Evolutionary conservation across 2,888 invertebrate genomes (phyloP), one percentile per base, ranked within the genome.

Genomic region (Mesorhabditis spiculigera): DNA sequence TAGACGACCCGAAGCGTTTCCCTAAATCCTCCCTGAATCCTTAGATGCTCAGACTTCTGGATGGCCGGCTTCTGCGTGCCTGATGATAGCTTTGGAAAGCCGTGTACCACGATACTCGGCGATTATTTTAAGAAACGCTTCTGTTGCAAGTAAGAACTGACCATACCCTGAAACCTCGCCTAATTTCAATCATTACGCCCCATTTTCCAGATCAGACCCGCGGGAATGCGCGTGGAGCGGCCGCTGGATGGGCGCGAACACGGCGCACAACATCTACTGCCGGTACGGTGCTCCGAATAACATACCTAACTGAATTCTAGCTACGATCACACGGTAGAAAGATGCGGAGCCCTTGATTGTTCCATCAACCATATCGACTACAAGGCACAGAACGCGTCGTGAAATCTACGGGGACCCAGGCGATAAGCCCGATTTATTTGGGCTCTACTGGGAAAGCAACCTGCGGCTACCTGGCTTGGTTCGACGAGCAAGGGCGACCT

Each of bases 391-490:
- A 80, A 82, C 72, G 67, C 71, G 3, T 74, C 81, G 1, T n/a
- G 71, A 68, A 63, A 81, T 82, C 65, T 69, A 45, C n/a, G 82
- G 82, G 28, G 77, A 80, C 16, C 73, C 76, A 4, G 83, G 83
- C 66, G 83, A 83, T 68, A 70, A 75, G 45, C 58, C 83, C 28
- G 75, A 78, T 28, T 68, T 83, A 67, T 83, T 83, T 72, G 82
- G 80, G 8, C 71, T 78, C 4, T 67, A 67, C 10, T n/a, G 83
- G 83, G 43, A 78, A 79, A 63, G 83, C 83, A 5, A 83, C 83
- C 4, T 83, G 83, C 62, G 83, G 83, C 4, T 83, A 82, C 73
- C 81, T 83, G 67, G 82, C 81, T 10, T 83, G 83, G 83, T 82
- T 77, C 67, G 77, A 83, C 69, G 78, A 78, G 44, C n/a, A 66